Evolutionary conservation across 1,140 invertebrate genomes (phyloP), one percentile per base, ranked within the genome.

Genomic region (Heterodera schachtii): DNA sequence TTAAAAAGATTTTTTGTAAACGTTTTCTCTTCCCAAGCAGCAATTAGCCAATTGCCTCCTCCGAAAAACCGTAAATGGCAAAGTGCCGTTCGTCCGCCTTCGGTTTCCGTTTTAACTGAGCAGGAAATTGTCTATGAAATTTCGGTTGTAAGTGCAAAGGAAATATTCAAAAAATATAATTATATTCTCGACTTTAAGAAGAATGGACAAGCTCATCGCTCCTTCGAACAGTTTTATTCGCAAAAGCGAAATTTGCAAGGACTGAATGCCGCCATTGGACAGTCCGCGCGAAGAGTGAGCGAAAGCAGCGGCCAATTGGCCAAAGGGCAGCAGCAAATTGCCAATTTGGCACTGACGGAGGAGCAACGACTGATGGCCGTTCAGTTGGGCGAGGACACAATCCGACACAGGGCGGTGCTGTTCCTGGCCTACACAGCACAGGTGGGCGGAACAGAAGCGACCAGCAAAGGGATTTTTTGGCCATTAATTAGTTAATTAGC

Each of bases 61-160:
- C 31, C 31, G 31, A 31, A 31, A 31, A 31, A 31, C 31, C 31
- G 31, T 31, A 52, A 2, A 31, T 11, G 21, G 31, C 16, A 43
- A 41, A 71, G 57, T 19, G 57, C 16, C 57, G 57, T 64, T 19
- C 13, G 57, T 64, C 69, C 69, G 69, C 3, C 69, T 19, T 71
- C 41, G 69, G 13, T 19, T 21, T 71, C 69, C 9, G 43, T 71
- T 41, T 41, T 71, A 41, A 71, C 69, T 21, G 44, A 41, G 69
- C 69, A 78, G n/a, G 43, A 78, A 78, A 46, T 78, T 47, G 77
- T 70, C 0, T 78, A 78, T 11, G 77, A 78, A 78, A 78, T 78
- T 43, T 41, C 69, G 13, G 43, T 71, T 71, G 69, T 71, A 46
- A 43, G 21, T 71, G 19, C 8, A 13, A 9, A 9, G 41, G 67